Evolutionary conservation across 2,888 invertebrate species (phyloP), one percentile per base, ranked within the genome.

Genomic region (Cotesia congregata): DNA sequence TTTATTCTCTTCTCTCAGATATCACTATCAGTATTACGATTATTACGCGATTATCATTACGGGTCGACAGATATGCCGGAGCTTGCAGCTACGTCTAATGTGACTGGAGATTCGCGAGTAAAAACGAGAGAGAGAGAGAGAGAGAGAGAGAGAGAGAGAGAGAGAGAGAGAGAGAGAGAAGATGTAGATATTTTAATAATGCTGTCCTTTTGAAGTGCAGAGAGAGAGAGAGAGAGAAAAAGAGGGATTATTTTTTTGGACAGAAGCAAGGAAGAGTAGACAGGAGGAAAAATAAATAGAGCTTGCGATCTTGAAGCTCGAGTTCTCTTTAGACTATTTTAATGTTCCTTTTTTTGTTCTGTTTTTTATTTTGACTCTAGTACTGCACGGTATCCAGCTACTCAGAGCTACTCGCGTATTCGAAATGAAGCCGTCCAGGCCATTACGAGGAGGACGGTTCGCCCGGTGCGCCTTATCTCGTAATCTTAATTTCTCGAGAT

Each of bases 401-500:
- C 50, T 50, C 50, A 12, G 50, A 50, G 50, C 67, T 65, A 62
- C 71, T 74, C 64, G 69, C 64, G 74, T 80, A 79, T 80, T 83
- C 77, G 79, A 82, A 85, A 85, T 85, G 83, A 85, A 85, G 83
- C 80, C 80, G 80, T 84, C 82, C 68, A 69, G 69, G 67, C 74
- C 78, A 78, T 81, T 80, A 79, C 74, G 76, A 72, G 67, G 68
- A 74, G 39, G 74, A 74, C 74, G 71, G 67, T 64, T 64, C 50
- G 72, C 39, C 20, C 67, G 75, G 30, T 73, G 64, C 17, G 74
- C 80, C 82, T 83, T 86, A 86, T 86, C 86, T 83, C 82, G 78
- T 82, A 83, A 86, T 86, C 86, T 86, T 86, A 86, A 86, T 86
- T 86, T 77, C 75, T 71, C 83, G 82, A 82, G 83, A 83, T 84